Base-by-base conservation (phyloP, 2,888 invertebrate species). In the Sminthurinus aureus region DNA sequence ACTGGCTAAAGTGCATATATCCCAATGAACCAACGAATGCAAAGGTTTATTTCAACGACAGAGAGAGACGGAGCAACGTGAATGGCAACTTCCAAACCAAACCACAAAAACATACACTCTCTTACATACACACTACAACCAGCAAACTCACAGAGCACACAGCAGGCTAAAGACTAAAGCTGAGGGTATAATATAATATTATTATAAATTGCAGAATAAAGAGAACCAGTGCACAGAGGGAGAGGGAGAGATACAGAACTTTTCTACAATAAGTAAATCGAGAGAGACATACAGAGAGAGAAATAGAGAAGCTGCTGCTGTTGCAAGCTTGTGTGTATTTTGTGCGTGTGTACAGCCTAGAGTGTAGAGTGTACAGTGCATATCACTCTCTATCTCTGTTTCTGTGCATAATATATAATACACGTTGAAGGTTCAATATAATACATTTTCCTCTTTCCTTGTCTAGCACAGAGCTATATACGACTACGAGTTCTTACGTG, bases 251-350 rank as follows among this genome's bases (percentile, higher is more conserved):
- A 58, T 38, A 38, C 38, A 38, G 4, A 58, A 58, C 58, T 58
- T 58, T 58, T 58, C 58, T 58, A 58, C 9, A 58, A 58, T 18
- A 58, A 58, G 58, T 58, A 58, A 58, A 58, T 15, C 13, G 58
- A 15, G 18, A 58, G 78, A 73, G 66, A 51, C 64, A 76, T 79
- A 66, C n/a, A 69, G 58, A 67, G 20, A 64, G 20, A 18, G 58
- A 13, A n/a, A n/a, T n/a, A n/a, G 13, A 58, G 18, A 58, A 58
- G 58, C 58, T 58, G 38, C 18, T 58, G 58, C 15, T 58, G 58
- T 38, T 38, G 38, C 38, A 38, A 38, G 38, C 38, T 38, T 58
- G 58, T 58, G 58, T 58, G 58, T 58, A 11, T 58, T 58, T 13
- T 58, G 18, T 58, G 13, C 18, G 58, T 58, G 58, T 58, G 58